Conservation (phyloP, 2,113 vertebrate genomes). For the Rousettus leschenaultii region DNA sequence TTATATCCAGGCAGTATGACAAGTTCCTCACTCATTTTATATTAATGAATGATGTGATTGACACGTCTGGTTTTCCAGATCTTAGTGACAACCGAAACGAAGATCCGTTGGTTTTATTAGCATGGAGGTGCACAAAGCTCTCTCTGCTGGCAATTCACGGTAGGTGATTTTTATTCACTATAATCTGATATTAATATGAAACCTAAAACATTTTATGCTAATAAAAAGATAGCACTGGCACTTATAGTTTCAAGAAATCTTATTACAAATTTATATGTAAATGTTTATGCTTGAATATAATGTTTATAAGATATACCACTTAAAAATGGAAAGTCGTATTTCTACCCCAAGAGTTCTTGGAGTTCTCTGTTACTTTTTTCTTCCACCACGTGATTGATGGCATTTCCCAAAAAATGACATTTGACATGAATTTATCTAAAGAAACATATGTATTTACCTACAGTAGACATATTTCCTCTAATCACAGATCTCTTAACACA, state of each 20-base stretch:
- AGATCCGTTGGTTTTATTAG: slow-evolving; percentile 95
- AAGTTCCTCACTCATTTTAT: slow-evolving; percentile 98
- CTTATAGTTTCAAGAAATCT: not conserved
- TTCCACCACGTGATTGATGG: not conserved
- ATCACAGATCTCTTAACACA: not conserved
- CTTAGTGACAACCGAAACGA: slow-evolving; percentile 96
- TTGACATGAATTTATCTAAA: slow-evolving; percentile 39
- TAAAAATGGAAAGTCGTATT: not conserved
- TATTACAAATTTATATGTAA: not conserved
- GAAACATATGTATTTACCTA: not conserved
- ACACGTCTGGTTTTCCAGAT: slow-evolving; percentile 95
- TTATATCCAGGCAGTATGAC: slow-evolving; percentile 98
- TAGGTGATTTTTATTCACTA: slow-evolving; percentile 73
- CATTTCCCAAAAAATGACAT: slow-evolving; percentile 13
- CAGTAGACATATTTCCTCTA: not conserved
- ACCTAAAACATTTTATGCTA: not conserved
- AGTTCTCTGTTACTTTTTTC: not conserved
- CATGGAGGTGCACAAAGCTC: slow-evolving; percentile 96
- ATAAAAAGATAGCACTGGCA: not conserved
- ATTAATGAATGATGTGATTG: slow-evolving; percentile 93
- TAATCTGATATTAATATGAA: not conserved
- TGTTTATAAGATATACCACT: not conserved
- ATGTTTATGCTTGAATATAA: not conserved
- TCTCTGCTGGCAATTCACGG: slow-evolving; percentile 93
- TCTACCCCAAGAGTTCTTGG: not conserved